Percentiles rank a stretch among this genome's conserved stretches.
phyloP scores from a whole-genome alignment of 2,888 invertebrate genomes.

The Hypselothyrea guttata region DNA sequence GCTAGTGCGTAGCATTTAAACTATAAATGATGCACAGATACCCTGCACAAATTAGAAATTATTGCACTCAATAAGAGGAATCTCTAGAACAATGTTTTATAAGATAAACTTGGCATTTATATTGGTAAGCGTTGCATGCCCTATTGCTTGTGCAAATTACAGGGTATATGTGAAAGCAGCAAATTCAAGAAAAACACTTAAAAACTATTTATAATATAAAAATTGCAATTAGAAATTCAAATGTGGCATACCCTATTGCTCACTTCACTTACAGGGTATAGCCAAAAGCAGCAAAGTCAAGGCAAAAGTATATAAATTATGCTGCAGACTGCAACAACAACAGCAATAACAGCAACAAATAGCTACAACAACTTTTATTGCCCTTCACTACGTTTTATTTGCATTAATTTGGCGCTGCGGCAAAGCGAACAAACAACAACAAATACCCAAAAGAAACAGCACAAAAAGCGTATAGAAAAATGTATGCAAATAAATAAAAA shows the following conservation, averaged over 20 bases:
- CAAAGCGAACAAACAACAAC: conserved; percentile 21
- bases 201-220: background rate
- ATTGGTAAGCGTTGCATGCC: too few relatives aligned
- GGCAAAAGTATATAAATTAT: conserved; percentile 53
- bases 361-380: conserved; percentile 61
- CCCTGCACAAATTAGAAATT: too few relatives aligned
- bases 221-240: background rate
- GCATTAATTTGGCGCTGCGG: conserved; percentile 62
- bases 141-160: too few relatives aligned
- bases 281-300: conserved; percentile 42
- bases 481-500: conserved; percentile 37
- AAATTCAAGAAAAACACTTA: too few relatives aligned
- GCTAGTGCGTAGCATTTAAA: background rate
- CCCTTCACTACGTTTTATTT: conserved; percentile 59
- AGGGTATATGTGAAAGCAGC: too few relatives aligned
- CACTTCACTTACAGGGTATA: conserved; percentile 15
- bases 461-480: conserved; percentile 6
- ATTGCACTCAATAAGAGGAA: too few relatives aligned
- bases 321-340: conserved; percentile 49
- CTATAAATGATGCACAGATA: background rate
- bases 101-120: too few relatives aligned
- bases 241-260: background rate
- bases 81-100: too few relatives aligned
- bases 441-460: conserved; percentile 14
- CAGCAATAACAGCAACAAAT: conserved; percentile 19